A percentile compares a stretch with the other conserved stretches of the same genome.
These are phyloP conservation scores for Colletes gigas DNA, from an alignment of 1,140 invertebrate species.

Conservation along the genomic window DNA sequence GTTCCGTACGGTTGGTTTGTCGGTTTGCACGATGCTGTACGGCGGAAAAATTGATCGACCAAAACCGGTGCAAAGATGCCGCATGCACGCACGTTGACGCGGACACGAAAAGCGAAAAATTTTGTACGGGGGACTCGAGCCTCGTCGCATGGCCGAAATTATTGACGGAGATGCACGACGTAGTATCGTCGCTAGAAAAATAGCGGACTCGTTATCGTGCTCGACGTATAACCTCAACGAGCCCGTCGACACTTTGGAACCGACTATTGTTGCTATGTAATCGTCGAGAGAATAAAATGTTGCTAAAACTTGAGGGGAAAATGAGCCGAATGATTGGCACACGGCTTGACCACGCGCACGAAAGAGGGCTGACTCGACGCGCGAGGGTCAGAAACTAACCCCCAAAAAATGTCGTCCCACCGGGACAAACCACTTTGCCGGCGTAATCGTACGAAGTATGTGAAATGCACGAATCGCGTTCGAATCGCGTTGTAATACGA, in stretches of 20 bases:
- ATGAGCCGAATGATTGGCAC: not conserved
- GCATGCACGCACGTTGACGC: not conserved
- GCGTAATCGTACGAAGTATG: not conserved
- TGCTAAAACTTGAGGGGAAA: not conserved
- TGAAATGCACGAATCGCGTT: not conserved
- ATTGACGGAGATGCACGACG: conserved; percentile 46
- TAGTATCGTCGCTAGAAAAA: conserved; percentile 19
- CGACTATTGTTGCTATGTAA: not conserved
- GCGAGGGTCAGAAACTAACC: conserved; percentile 65
- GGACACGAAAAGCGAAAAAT: not conserved
- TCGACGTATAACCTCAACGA: conserved; percentile 26
- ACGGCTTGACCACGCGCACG: conserved; percentile 62
- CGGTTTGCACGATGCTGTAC: not conserved
- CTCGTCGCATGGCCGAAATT: conserved; percentile 37
- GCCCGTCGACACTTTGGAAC: not conserved
- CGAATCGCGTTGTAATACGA: not conserved
- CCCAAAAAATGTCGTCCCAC: conserved; percentile 53
- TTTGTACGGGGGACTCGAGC: not conserved
- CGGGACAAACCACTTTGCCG: not conserved
- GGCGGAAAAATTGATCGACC: not conserved
- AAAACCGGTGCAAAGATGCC: not conserved
- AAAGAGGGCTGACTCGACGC: conserved; percentile 61
- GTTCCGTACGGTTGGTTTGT: not conserved
- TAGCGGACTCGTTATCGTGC: not conserved
- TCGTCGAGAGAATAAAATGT: not conserved